A percentile compares a stretch with the other conserved stretches of the same genome.
phyloP scores from a whole-genome alignment of 2,113 vertebrate species.

The Collichthys lucidus region DNA sequence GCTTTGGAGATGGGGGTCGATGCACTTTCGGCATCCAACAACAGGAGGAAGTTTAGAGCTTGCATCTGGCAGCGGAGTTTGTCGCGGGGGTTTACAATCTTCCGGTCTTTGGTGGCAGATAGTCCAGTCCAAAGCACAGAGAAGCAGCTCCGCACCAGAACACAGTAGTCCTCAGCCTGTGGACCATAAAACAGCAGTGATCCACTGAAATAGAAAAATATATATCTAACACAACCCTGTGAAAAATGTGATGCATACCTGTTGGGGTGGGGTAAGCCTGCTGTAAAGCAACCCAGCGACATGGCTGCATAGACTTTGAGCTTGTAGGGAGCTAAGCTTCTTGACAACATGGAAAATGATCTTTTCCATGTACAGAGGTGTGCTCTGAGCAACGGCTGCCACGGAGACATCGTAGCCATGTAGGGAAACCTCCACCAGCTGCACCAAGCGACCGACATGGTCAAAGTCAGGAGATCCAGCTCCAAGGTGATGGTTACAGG shows the following conservation, averaged over 20 bases:
- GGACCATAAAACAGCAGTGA: conserved; percentile 1
- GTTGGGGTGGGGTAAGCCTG: conserved; percentile 71
- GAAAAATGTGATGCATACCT: conserved; percentile 47
- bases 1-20: conserved; percentile 71
- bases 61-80: conserved; percentile 80
- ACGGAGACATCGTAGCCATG: conserved; percentile 79
- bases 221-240: neutral
- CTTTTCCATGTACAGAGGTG: conserved; percentile 90
- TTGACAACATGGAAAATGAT: conserved; percentile 90
- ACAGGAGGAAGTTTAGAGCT: conserved; percentile 87
- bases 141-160: conserved; percentile 85
- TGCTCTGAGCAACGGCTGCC: conserved; percentile 62
- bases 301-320: conserved; percentile 57
- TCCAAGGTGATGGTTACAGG: conserved; percentile 88
- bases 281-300: conserved; percentile 82
- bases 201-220: neutral
- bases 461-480: conserved; percentile 41
- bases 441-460: conserved; percentile 78
- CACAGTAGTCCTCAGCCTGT: conserved; percentile 80
- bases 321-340: conserved; percentile 74
- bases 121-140: conserved; percentile 86
- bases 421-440: conserved; percentile 85
- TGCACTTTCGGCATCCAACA: conserved; percentile 78
- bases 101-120: conserved; percentile 46
- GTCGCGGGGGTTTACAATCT: conserved; percentile 36